phyloP scores from a whole-genome alignment of 2,113 vertebrate genomes.

The Pipra filicauda region DNA sequence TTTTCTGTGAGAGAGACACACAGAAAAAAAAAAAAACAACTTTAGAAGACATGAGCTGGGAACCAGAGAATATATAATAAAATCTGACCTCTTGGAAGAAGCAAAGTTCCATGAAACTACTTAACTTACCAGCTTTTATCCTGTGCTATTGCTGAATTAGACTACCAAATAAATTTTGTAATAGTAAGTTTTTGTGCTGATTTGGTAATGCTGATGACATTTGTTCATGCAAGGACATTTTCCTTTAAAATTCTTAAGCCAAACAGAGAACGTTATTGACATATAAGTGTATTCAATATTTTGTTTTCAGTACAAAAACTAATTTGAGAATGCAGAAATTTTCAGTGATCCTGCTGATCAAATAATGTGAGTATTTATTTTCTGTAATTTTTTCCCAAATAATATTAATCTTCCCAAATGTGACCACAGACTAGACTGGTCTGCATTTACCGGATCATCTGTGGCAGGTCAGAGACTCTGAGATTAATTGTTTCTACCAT shows the following conservation, averaged over 20 bases:
- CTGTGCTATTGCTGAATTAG: neutral
- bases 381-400: neutral
- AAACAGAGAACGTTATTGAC: neutral
- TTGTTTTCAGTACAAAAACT: neutral
- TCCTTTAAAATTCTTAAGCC: neutral
- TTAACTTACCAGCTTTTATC: neutral
- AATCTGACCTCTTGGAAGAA: neutral
- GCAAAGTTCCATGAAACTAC: neutral
- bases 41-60: neutral
- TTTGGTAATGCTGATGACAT: neutral
- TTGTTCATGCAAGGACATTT: neutral
- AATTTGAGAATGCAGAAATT: neutral
- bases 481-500: neutral
- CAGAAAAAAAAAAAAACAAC: neutral
- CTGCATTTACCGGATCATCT: neutral
- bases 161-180: neutral
- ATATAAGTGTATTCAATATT: neutral
- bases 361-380: neutral
- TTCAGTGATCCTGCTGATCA: neutral
- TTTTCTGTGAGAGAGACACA: neutral
- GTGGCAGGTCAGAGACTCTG: neutral
- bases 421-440: neutral
- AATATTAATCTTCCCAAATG: neutral
- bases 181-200: neutral
- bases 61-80: neutral